Evolutionary conservation across 2,113 vertebrate species (phyloP).

Genomic region (Muntiacus muntjak): DNA sequence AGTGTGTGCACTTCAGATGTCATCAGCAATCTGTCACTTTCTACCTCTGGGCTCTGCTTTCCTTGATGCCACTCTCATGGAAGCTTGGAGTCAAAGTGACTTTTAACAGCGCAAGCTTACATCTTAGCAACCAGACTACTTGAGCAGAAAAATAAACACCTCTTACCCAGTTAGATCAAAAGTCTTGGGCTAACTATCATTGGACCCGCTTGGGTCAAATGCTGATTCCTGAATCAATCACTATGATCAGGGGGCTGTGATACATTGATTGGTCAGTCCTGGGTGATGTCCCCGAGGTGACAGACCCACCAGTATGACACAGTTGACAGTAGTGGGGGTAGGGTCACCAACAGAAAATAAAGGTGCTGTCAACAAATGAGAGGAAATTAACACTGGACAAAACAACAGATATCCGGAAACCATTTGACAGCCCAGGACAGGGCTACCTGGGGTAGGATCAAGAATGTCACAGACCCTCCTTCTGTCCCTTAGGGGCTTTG

Average conservation of each 20-base stretch:
- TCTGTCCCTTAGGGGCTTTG: neutral
- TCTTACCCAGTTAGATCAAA: neutral
- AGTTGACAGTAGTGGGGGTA: neutral
- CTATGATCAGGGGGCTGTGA: neutral
- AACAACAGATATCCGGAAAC: neutral
- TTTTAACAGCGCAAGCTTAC: neutral
- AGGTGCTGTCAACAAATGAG: neutral
- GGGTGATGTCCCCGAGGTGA: neutral
- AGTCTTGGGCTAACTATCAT: neutral
- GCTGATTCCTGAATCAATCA: neutral
- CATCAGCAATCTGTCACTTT: neutral
- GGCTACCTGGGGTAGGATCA: neutral
- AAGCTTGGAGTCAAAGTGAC: neutral
- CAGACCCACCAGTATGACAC: neutral
- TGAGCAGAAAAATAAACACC: neutral
- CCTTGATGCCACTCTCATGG: neutral
- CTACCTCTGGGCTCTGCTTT: neutral
- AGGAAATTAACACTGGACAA: neutral
- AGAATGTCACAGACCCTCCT: neutral
- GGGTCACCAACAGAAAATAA: neutral
- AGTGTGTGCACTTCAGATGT: neutral
- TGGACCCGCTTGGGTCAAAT: neutral
- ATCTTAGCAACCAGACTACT: neutral
- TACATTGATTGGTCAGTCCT: neutral
- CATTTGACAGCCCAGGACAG: neutral